Conservation (phyloP, 2,797 vertebrate genomes). For the Clarias pachynema region DNA sequence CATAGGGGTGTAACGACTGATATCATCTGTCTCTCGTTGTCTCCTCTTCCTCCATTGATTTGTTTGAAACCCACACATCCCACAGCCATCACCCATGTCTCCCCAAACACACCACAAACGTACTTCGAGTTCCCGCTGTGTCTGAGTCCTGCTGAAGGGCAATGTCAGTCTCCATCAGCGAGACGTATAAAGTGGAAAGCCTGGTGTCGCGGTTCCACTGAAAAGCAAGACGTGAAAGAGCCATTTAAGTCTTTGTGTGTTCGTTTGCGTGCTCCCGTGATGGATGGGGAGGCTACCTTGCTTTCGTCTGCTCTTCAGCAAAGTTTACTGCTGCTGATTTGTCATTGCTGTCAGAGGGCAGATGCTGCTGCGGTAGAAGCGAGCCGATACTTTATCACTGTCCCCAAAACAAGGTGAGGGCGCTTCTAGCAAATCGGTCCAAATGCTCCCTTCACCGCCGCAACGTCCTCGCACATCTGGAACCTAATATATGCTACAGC, state of each 20-base stretch:
- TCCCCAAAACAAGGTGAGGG: slow-evolving; percentile 52
- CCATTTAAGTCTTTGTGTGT: slow-evolving; percentile 40
- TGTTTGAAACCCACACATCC: slow-evolving; percentile 49
- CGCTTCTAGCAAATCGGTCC: slow-evolving; percentile 42
- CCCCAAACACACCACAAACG: not conserved
- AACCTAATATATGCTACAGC: not conserved
- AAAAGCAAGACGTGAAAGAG: slow-evolving; percentile 45
- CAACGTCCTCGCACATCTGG: slow-evolving; percentile 7
- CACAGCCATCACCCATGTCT: slow-evolving; percentile 30
- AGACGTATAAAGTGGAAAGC: slow-evolving; percentile 44
- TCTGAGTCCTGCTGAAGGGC: slow-evolving; percentile 43
- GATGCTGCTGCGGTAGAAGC: slow-evolving; percentile 47
- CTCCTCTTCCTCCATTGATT: slow-evolving; percentile 39
- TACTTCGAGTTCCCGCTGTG: slow-evolving; percentile 10
- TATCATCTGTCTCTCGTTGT: slow-evolving; percentile 37
- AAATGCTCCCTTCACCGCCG: slow-evolving; percentile 31
- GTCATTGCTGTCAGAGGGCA: slow-evolving; percentile 58
- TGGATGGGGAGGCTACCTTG: slow-evolving; percentile 54
- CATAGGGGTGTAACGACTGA: slow-evolving; percentile 47
- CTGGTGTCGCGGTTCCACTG: slow-evolving; percentile 23
- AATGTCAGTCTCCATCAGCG: slow-evolving; percentile 49
- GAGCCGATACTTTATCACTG: slow-evolving; percentile 57
- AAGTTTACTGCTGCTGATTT: slow-evolving; percentile 59
- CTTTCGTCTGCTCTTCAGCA: slow-evolving; percentile 50
- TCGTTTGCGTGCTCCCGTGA: slow-evolving; percentile 48